phyloP scores from a whole-genome alignment of 2,113 vertebrate genomes.

The Cacatua alba region DNA sequence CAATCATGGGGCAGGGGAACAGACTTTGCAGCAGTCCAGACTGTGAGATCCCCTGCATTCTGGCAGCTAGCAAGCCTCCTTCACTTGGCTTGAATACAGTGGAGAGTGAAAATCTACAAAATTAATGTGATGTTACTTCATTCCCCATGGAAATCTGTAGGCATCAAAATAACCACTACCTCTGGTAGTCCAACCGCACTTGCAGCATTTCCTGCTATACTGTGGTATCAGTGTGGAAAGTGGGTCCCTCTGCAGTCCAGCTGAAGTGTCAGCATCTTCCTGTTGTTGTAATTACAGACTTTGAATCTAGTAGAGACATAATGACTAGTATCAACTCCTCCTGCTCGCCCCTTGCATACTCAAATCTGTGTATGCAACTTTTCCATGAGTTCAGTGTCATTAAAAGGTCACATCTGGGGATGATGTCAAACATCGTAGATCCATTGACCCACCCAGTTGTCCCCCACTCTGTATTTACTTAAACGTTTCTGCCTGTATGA shows the following conservation, averaged over 20 bases:
- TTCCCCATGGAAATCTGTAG: constrained; percentile 4
- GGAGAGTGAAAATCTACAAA: not conserved
- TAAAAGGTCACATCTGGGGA: not conserved
- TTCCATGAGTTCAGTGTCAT: not conserved
- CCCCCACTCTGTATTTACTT: not conserved
- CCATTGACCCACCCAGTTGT: not conserved
- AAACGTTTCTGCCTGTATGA: not conserved
- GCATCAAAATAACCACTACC: constrained; percentile 7
- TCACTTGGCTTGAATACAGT: not conserved
- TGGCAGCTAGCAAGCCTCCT: not conserved
- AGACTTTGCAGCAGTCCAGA: not conserved
- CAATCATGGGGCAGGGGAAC: accelerated
- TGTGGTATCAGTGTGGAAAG: not conserved
- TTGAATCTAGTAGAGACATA: not conserved
- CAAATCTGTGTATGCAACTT: not conserved
- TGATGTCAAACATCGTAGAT: not conserved
- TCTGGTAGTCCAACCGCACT: not conserved
- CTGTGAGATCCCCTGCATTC: not conserved
- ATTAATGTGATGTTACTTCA: constrained; percentile 33
- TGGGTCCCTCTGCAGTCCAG: not conserved
- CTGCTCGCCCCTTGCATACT: not conserved
- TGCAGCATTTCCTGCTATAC: not conserved
- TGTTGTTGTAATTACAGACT: not conserved
- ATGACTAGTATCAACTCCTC: not conserved
- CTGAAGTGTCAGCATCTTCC: not conserved